Evolutionary conservation across 2,113 vertebrate genomes (phyloP), one percentile per base, ranked within the genome.

Genomic region (Circaetus cinerascens): DNA sequence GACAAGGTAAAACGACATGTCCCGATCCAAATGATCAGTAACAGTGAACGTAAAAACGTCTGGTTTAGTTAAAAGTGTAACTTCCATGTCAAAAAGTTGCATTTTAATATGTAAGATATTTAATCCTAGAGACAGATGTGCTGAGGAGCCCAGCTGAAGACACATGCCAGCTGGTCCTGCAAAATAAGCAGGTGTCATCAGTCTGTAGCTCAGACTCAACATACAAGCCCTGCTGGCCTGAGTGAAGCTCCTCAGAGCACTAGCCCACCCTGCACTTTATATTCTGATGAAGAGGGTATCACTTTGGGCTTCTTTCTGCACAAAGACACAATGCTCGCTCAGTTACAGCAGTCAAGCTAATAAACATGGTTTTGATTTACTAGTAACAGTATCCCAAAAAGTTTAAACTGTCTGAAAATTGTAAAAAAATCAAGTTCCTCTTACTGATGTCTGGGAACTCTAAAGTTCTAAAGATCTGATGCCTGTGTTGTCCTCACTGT

Each of bases 1-100:
- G 82, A 99, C 99, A 62, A 99, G 99, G 99, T 99, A 96, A 94
- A 91, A 86, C 43, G 72, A n/a, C 6, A 10, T 34, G 15, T 62
- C 14, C 22, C 50, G 12, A 27, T 83, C 20, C 50, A 40, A 66
- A 21, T 36, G 5, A 50, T 40, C 46, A 38, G 15, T 46, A 46
- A 50, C 29, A 9, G 27, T 32, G 50, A 66, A 51, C 0, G 1
- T 83, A 43, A 62, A 85, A 95, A 78, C 21, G 10, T 77, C 59
- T 74, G 41, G 5, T 55, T 66, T 83, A 66, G 32, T 41, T 86
- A 56, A 15, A 84, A 80, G 16, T n/a, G 6, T 45, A 63, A 64
- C 20, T 51, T 67, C 10, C 4, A 0, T 23, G 36, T 80, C 32
- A 50, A 57, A 90, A 48, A 67, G 38, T 23, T 53, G 32, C 38